These are phyloP conservation scores for Panagrolaimus sp. DNA, from an alignment of 1,140 invertebrate genomes.

Conservation along the genomic window DNA sequence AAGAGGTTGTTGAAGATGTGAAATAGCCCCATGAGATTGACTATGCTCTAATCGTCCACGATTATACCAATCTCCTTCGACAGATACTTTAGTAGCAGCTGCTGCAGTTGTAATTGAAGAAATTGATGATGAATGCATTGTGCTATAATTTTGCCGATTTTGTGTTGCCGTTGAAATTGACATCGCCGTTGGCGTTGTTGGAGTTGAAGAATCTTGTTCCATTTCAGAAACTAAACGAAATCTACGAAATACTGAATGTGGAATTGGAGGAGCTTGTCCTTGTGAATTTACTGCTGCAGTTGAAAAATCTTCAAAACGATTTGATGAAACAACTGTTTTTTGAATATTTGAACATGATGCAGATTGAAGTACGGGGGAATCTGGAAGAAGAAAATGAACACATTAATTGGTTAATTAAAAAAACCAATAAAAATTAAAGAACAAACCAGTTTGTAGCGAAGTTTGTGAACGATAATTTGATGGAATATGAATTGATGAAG, in stretches of 20 bases:
- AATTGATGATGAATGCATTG: no score
- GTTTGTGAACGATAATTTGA: background rate
- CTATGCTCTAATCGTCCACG: background rate
- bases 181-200: background rate
- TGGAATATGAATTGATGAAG: slow-evolving; percentile 14
- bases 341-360: slow-evolving; percentile 11
- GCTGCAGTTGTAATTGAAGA: no score
- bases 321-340: background rate
- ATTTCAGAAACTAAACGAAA: slow-evolving; percentile 1
- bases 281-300: no score
- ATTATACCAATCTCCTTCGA: background rate
- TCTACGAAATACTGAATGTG: slow-evolving; percentile 12
- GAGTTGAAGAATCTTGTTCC: background rate
- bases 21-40: background rate
- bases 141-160: no score
- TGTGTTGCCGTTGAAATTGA: background rate
- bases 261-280: background rate
- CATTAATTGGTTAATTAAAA: background rate
- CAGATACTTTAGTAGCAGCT: no score
- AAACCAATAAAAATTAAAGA: background rate
- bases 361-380: background rate
- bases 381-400: slow-evolving; percentile 3
- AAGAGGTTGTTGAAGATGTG: no score
- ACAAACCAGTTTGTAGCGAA: background rate
- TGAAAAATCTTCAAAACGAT: slow-evolving; percentile 16